A percentile compares a stretch with the other conserved stretches of the same genome.
phyloP scores from a whole-genome alignment of 2,797 vertebrate genomes.

The Geotrypetes seraphini region DNA sequence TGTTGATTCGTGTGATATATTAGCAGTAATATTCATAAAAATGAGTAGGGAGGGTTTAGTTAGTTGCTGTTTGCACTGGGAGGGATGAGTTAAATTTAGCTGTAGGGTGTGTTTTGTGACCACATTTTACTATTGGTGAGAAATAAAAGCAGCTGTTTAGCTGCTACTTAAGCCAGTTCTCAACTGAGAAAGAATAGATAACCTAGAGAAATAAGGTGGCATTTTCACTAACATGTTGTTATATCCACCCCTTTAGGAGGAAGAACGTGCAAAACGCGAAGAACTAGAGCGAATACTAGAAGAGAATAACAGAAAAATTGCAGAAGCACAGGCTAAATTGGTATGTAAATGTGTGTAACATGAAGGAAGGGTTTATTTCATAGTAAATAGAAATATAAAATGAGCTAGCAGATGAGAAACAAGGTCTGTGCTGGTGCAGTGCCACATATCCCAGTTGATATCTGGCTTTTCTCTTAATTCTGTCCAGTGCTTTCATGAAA shows the following conservation, averaged over 20 bases:
- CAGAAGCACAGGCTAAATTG: conserved; percentile 97
- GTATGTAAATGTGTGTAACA: no score
- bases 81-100: conserved; percentile 65
- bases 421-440: no score
- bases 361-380: no score
- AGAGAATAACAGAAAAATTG: conserved; percentile 99
- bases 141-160: conserved; percentile 56
- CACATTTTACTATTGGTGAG: conserved; percentile 63
- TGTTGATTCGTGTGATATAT: conserved; percentile 75
- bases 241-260: conserved; percentile 93
- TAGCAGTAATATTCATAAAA: conserved; percentile 60
- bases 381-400: no score
- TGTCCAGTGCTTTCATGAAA: no score
- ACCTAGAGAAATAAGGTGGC: conserved; percentile 41
- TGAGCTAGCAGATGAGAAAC: no score
- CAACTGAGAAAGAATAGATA: conserved; percentile 59
- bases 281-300: conserved; percentile 96
- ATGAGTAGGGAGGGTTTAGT: conserved; percentile 72
- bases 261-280: conserved; percentile 97
- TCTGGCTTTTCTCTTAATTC: no score
- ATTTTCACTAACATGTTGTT: conserved; percentile 74
- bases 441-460: no score
- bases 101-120: conserved; percentile 60
- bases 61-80: conserved; percentile 76
- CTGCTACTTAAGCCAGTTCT: conserved; percentile 63